A percentile compares a stretch with the other conserved stretches of the same genome.
Evolutionary conservation across 2,113 vertebrate genomes (phyloP).

Genomic region (cat (Felis catus)): F.catus_Fca126_mat1.0 CM031420.1:148099501-148100000

Average conservation of each 20-base stretch:
- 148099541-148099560: neutral
- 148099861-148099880: neutral
- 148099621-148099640: neutral
- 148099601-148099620: neutral
- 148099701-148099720: neutral
- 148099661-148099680: neutral
- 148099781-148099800: neutral
- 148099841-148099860: neutral
- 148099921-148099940: neutral
- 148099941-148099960: too few relatives aligned
- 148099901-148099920: neutral
- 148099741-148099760: neutral
- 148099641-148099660: neutral
- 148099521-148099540: neutral
- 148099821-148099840: neutral
- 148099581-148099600: neutral
- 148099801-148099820: neutral
- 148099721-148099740: fast-evolving
- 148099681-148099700: neutral
- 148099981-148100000: too few relatives aligned
- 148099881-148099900: neutral
- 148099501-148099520: neutral
- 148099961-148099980: too few relatives aligned
- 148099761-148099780: neutral
- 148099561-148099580: neutral